A percentile compares a stretch with the other conserved stretches of the same genome.
Evolutionary conservation across 2,113 vertebrate species (phyloP).

Genomic region (Carettochelys insculpta): DNA sequence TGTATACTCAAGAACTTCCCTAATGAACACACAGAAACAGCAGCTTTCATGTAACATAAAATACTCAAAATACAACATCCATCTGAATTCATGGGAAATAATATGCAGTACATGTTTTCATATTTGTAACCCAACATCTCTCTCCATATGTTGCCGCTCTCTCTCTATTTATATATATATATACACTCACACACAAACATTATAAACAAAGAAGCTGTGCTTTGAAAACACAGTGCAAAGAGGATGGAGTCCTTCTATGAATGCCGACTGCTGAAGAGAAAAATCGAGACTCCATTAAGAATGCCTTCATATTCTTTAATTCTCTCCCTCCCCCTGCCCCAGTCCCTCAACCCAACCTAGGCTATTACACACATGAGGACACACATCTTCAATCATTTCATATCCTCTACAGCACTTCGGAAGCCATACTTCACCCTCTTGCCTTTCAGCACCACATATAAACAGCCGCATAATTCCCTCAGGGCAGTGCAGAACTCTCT

Average conservation of each 20-base stretch:
- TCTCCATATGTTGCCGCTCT: neutral
- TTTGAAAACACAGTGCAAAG: neutral
- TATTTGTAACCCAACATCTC: neutral
- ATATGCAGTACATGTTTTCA: neutral
- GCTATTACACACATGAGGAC: conserved; percentile 74
- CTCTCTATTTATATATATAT: neutral
- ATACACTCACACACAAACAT: neutral
- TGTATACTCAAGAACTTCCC: neutral
- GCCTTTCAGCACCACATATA: conserved; percentile 61
- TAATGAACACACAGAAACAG: neutral
- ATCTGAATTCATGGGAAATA: neutral
- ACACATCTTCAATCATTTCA: conserved; percentile 71
- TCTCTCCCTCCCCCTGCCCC: conserved; percentile 54
- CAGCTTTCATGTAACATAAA: neutral
- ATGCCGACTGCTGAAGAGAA: conserved; percentile 51
- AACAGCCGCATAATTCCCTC: conserved; percentile 52
- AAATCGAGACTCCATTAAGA: conserved; percentile 61
- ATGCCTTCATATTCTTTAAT: conserved; percentile 60
- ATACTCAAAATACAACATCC: neutral
- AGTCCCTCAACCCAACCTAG: conserved; percentile 42
- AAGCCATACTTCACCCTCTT: conserved; percentile 55
- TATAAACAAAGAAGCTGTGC: neutral
- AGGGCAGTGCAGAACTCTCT: conserved; percentile 22
- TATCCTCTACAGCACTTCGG: conserved; percentile 61
- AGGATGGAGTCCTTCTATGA: neutral